Conservation (phyloP, 2,797 vertebrate species). For the Crenuchus spilurus region DNA sequence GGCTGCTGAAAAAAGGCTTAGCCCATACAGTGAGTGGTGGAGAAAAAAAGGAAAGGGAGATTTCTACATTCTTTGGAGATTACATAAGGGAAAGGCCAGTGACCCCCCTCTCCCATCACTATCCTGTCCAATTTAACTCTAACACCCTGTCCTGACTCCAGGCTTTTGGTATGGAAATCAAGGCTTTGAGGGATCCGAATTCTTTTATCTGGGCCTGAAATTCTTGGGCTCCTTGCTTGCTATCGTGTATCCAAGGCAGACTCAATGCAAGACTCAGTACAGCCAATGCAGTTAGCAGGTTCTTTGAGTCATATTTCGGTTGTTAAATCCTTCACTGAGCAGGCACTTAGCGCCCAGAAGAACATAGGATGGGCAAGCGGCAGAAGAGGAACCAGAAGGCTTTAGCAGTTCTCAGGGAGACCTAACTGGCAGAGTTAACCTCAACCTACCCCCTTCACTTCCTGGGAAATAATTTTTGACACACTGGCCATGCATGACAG, state of each 20-base stretch:
- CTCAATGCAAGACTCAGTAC: slow-evolving; percentile 30
- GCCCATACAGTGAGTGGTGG: slow-evolving; percentile 42
- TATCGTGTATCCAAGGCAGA: slow-evolving; percentile 55
- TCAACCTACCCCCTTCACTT: slow-evolving; percentile 10
- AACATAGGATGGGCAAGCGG: not conserved
- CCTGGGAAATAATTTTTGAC: slow-evolving; percentile 45
- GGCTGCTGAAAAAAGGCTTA: slow-evolving; percentile 42
- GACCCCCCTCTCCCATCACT: slow-evolving; percentile 60
- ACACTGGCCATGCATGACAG: slow-evolving; percentile 42
- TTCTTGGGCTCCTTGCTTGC: slow-evolving; percentile 54
- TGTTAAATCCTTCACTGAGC: not conserved
- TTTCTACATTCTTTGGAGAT: slow-evolving; percentile 75
- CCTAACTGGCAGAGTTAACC: slow-evolving; percentile 5
- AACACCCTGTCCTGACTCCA: slow-evolving; percentile 57
- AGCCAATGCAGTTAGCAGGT: slow-evolving; percentile 10
- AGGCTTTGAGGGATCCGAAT: slow-evolving; percentile 53
- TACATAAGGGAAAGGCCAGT: slow-evolving; percentile 68
- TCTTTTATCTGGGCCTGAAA: slow-evolving; percentile 51
- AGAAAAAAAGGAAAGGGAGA: slow-evolving; percentile 48
- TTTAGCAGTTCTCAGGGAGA: slow-evolving; percentile 19
- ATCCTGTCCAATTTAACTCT: slow-evolving; percentile 57
- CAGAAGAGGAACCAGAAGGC: not conserved
- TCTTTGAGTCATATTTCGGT: not conserved
- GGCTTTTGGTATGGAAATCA: slow-evolving; percentile 65
- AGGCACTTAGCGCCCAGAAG: not conserved